These are phyloP conservation scores for Megalurothrips usitatus DNA, from an alignment of 2,888 invertebrate species.

Conservation along the genomic window DNA sequence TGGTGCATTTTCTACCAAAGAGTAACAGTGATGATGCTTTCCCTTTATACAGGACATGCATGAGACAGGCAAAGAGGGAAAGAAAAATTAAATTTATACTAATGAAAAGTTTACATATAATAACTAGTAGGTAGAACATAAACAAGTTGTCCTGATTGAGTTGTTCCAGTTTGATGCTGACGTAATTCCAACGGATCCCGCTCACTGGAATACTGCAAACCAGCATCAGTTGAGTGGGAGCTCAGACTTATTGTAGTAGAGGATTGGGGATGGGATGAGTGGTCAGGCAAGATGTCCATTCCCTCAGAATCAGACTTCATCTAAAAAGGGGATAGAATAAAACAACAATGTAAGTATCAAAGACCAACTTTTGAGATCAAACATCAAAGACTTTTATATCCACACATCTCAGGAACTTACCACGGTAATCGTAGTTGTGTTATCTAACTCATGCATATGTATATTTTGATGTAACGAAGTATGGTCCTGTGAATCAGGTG, in stretches of 20 bases:
- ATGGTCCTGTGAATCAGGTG: conserved; percentile 3
- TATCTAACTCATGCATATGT: neutral
- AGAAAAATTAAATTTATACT: neutral
- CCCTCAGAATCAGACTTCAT: neutral
- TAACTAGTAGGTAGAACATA: conserved; percentile 9
- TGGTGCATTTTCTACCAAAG: neutral
- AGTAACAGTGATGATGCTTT: neutral
- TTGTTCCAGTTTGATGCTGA: neutral
- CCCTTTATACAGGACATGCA: neutral
- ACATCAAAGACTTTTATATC: neutral
- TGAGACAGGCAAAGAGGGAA: no score
- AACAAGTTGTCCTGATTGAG: neutral
- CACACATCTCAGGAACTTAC: neutral
- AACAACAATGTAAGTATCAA: neutral
- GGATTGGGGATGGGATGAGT: neutral
- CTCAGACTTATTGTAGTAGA: conserved; percentile 16
- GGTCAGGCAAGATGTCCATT: neutral
- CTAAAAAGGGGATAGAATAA: neutral
- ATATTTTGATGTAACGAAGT: neutral
- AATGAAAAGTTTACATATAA: conserved; percentile 3
- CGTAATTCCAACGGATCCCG: neutral
- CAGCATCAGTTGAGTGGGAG: neutral
- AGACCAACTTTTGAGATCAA: neutral
- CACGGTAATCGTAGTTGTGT: neutral
- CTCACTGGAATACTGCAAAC: neutral